Evolutionary conservation across 2,113 vertebrate genomes (phyloP).

Genomic region (Paraplagusia blochii): DNA sequence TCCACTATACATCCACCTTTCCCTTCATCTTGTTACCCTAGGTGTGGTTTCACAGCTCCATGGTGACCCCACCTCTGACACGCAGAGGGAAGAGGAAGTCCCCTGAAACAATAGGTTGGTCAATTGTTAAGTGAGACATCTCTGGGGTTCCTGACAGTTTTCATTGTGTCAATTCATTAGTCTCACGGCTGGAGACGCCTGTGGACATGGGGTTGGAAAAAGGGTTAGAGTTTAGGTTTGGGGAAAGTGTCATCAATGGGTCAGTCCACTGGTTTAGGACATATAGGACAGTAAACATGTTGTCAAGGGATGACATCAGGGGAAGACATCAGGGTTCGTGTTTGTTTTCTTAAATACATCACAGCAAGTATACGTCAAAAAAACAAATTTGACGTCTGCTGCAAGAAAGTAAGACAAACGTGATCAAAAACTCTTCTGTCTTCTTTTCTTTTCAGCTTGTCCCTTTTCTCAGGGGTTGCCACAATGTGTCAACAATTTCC

Average conservation of each 20-base stretch:
- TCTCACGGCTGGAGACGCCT: conserved; percentile 17
- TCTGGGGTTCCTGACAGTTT: conserved; percentile 56
- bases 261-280: conserved; percentile 38
- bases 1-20: conserved; percentile 38
- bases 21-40: conserved; percentile 17
- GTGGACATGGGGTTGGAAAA: conserved; percentile 4
- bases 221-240: conserved; percentile 33
- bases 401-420: too few species aligned
- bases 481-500: too few species aligned
- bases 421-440: too few species aligned
- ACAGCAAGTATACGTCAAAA: too few species aligned
- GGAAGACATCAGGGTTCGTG: too few species aligned
- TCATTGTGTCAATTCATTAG: conserved; percentile 5
- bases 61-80: conserved; percentile 19
- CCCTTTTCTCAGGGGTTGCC: too few species aligned
- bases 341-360: too few species aligned
- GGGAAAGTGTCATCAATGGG: conserved; percentile 48
- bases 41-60: conserved; percentile 19
- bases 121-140: conserved; percentile 67
- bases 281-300: too few species aligned
- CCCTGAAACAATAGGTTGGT: conserved; percentile 71
- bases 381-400: too few species aligned
- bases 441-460: too few species aligned
- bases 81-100: conserved; percentile 76
- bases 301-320: too few species aligned